Evolutionary conservation across 1,140 invertebrate species (phyloP), one percentile per base, ranked within the genome.

Genomic region (Amyelois transitella): DNA sequence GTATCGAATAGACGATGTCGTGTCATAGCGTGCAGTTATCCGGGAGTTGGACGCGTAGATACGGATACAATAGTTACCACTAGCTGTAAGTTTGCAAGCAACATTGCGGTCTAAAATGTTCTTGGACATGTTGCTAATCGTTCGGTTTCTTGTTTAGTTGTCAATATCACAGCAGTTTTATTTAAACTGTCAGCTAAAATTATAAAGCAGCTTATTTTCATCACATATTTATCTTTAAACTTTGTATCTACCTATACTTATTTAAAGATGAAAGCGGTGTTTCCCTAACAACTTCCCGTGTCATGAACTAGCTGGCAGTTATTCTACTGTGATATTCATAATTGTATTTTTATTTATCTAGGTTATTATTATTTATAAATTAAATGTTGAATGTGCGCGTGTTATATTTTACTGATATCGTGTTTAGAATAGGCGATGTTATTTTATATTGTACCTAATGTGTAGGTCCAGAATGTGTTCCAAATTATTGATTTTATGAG

Each of bases 311-410:
- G 82, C 82, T 86, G 82, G 75, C 81, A 81, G 79, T 81, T 82
- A 70, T 71, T 81, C 80, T 86, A 85, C 76, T 88, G 84, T 88
- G 84, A 88, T 88, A 86, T 88, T 86, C 69, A 83, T 83, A 83
- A 81, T 82, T 76, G 62, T 86, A 83, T 83, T 85, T 85, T 82
- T 78, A 74, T 72, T 75, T 75, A 75, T 80, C 67, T 79, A 83
- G 77, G 78, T 74, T 81, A 81, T 81, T 77, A 81, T 81, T 78
- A 75, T 78, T 84, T 82, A 76, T 79, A 67, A 63, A 54, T 69
- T 64, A 67, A 72, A 76, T 71, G 74, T 81, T 79, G 72, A 73
- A 77, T 69, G 73, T 75, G 58, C 50, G 68, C 69, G 66, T 77
- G 67, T 81, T 81, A 76, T 76, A 81, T 73, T 79, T 75, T 78